Conservation (phyloP, 2,113 vertebrate species). For the Alethe diademata region DNA sequence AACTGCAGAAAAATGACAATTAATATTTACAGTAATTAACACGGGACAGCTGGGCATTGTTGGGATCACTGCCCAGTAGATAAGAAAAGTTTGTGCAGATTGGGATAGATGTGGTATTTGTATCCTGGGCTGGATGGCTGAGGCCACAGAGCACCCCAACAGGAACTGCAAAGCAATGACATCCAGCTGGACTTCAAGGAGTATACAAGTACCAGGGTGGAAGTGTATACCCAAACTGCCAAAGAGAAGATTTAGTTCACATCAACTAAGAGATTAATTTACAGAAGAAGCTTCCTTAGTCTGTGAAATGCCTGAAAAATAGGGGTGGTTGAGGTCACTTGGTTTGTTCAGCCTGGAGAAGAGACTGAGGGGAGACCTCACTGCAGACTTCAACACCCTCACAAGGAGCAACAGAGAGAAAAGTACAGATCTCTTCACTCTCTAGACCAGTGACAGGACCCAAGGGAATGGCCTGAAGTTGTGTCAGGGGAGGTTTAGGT, state of each 20-base stretch:
- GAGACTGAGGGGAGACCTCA: neutral
- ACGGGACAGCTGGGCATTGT: neutral
- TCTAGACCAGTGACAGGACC: neutral
- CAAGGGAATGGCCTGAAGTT: neutral
- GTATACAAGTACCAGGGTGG: neutral
- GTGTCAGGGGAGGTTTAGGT: neutral
- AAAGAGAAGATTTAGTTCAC: neutral
- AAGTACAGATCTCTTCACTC: neutral
- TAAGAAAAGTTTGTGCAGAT: neutral
- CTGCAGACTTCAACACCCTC: neutral
- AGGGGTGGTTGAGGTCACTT: neutral
- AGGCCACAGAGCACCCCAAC: neutral
- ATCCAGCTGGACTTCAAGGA: neutral
- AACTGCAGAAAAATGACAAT: neutral
- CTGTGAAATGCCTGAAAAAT: neutral
- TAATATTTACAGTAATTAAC: neutral
- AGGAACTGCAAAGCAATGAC: neutral
- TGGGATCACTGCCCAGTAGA: neutral
- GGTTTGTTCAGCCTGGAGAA: neutral
- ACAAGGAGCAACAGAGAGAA: fast-evolving
- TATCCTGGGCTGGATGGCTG: neutral
- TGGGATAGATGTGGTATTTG: neutral
- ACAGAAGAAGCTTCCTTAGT: neutral
- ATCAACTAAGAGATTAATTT: neutral
- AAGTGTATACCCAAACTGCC: fast-evolving